A percentile compares a stretch with the other conserved stretches of the same genome.
Conservation (phyloP, 2,113 vertebrate genomes). For the Cynoglossus semilaevis region DNA sequence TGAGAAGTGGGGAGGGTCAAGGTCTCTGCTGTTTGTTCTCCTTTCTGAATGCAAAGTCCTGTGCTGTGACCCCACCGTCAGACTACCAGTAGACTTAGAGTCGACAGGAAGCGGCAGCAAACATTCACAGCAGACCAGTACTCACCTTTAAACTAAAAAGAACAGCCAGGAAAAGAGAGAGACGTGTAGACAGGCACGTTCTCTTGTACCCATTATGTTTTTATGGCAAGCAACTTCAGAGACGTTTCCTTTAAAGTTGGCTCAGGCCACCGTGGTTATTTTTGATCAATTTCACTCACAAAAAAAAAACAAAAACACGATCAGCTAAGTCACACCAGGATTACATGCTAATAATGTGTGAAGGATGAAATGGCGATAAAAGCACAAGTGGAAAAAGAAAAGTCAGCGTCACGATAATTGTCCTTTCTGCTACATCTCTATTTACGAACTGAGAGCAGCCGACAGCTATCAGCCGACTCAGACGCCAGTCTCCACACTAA, state of each 20-base stretch:
- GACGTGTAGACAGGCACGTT: conserved; percentile 53
- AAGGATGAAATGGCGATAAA: conserved; percentile 29
- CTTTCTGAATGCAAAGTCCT: conserved; percentile 63
- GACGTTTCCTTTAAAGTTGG: neutral
- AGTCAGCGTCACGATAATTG: conserved; percentile 27
- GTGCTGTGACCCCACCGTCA: conserved; percentile 45
- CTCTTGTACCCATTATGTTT: conserved; percentile 6
- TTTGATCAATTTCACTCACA: conserved; percentile 2
- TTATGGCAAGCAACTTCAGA: conserved; percentile 3
- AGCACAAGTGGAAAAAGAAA: conserved; percentile 15
- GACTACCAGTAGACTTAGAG: conserved; percentile 53
- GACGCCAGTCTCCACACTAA: conserved; percentile 66
- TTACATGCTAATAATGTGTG: conserved; percentile 3
- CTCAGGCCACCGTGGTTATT: neutral
- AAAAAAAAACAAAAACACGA: conserved; percentile 12
- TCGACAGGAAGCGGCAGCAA: conserved; percentile 63
- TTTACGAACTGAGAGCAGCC: conserved; percentile 55
- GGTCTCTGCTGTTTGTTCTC: conserved; percentile 49
- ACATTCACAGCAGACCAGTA: conserved; percentile 41
- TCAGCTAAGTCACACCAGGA: conserved; percentile 1
- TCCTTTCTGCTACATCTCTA: conserved; percentile 43
- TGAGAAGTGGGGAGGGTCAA: conserved; percentile 35
- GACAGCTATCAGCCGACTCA: conserved; percentile 55
- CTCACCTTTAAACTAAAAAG: conserved; percentile 51
- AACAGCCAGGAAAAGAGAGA: conserved; percentile 49